A percentile compares a stretch with the other conserved stretches of the same genome.
phyloP scores from a whole-genome alignment of 2,113 vertebrate species.

The Clupea harengus region DNA sequence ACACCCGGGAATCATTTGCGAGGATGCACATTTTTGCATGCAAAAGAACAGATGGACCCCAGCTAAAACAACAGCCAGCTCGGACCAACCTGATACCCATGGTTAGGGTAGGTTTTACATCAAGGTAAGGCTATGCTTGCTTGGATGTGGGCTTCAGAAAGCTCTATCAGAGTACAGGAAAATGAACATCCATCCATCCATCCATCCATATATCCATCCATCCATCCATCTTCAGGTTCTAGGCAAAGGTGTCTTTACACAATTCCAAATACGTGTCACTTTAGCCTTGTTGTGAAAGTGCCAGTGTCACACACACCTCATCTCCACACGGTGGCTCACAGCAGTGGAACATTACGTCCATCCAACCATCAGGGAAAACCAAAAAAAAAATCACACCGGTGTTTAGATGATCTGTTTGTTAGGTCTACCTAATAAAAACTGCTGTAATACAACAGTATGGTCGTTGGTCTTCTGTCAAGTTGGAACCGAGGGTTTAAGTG shows the following conservation, averaged over 20 bases:
- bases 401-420: no score
- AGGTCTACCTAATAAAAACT: neutral
- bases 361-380: neutral
- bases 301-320: no score
- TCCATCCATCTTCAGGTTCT: no score
- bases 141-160: neutral
- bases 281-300: no score
- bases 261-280: no score
- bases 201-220: neutral
- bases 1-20: neutral
- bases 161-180: neutral
- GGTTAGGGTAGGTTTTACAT: neutral
- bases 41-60: neutral
- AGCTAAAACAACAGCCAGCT: constrained; percentile 10
- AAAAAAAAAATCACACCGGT: neutral
- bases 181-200: neutral
- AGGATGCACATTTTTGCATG: constrained; percentile 17
- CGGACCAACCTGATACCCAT: neutral
- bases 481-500: neutral
- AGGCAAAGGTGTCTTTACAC: no score
- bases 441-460: neutral
- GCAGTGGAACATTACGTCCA: neutral
- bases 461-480: neutral
- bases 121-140: neutral
- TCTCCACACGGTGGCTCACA: no score